Percentiles rank a stretch among this genome's conserved stretches.
phyloP scores from a whole-genome alignment of 2,113 vertebrate species.

The Puffinus mauretanicus region DNA sequence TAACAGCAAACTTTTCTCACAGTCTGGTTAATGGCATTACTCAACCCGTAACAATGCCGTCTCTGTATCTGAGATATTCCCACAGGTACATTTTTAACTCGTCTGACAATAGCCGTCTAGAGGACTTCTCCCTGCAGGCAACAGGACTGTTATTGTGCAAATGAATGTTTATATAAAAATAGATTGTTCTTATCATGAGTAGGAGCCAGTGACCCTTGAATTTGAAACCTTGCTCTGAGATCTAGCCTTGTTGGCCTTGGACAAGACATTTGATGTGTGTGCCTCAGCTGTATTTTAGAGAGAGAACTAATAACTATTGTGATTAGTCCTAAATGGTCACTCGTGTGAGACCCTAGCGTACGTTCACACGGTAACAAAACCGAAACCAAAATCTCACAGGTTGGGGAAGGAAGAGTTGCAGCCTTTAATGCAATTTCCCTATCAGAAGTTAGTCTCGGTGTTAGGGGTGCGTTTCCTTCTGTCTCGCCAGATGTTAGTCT shows the following conservation, averaged over 20 bases:
- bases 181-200: neutral
- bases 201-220: neutral
- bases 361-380: rapidly evolving
- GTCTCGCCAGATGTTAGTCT: neutral
- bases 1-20: neutral
- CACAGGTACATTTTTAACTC: slow-evolving; percentile 3
- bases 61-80: slow-evolving; percentile 1
- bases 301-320: neutral
- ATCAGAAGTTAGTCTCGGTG: neutral
- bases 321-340: neutral
- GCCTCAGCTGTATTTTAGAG: neutral
- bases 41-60: neutral
- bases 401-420: neutral
- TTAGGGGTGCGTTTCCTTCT: neutral
- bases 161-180: slow-evolving; percentile 21
- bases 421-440: neutral
- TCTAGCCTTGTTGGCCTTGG: neutral
- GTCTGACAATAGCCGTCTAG: neutral
- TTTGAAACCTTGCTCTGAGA: neutral
- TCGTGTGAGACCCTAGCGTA: neutral
- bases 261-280: neutral
- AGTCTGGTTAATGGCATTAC: neutral
- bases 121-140: neutral
- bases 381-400: neutral
- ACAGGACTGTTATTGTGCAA: neutral